Conservation (phyloP, 2,888 invertebrate species). For the Galeruca laticollis region DNA sequence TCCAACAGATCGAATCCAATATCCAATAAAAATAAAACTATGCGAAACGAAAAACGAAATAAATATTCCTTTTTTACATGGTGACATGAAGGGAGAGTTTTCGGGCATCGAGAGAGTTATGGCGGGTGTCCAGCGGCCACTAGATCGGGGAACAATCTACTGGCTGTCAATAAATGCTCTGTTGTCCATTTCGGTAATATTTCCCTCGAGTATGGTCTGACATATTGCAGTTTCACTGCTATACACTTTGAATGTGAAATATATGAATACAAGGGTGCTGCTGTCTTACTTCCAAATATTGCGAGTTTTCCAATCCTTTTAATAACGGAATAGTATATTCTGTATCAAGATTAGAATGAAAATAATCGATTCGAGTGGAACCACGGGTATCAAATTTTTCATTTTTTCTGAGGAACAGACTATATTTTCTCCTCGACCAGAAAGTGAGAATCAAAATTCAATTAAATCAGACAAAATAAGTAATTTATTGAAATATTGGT, state of each 20-base stretch:
- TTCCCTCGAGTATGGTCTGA: conserved; percentile 64
- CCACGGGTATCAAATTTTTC: no score
- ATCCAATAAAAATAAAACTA: conserved; percentile 64
- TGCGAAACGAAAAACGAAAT: conserved; percentile 63
- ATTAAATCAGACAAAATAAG: no score
- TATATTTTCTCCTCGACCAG: no score
- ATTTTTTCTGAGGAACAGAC: no score
- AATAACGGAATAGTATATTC: background rate
- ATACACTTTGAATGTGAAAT: conserved; percentile 59
- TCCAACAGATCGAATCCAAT: conserved; percentile 62
- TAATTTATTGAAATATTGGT: no score
- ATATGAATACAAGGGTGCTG: conserved; percentile 46
- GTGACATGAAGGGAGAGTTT: conserved; percentile 50
- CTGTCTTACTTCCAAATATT: conserved; percentile 23
- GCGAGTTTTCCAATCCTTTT: conserved; percentile 23
- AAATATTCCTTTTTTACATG: conserved; percentile 62
- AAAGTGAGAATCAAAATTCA: no score
- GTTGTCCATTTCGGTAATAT: conserved; percentile 64
- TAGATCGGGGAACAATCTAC: conserved; percentile 67
- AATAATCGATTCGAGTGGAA: no score
- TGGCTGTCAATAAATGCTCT: conserved; percentile 66
- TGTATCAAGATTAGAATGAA: no score
- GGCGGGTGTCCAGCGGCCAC: conserved; percentile 64
- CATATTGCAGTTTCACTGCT: conserved; percentile 65
- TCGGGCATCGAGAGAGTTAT: conserved; percentile 63